Base-by-base conservation (phyloP, 2,113 vertebrate genomes). In the Ctenomys sociabilis region DNA sequence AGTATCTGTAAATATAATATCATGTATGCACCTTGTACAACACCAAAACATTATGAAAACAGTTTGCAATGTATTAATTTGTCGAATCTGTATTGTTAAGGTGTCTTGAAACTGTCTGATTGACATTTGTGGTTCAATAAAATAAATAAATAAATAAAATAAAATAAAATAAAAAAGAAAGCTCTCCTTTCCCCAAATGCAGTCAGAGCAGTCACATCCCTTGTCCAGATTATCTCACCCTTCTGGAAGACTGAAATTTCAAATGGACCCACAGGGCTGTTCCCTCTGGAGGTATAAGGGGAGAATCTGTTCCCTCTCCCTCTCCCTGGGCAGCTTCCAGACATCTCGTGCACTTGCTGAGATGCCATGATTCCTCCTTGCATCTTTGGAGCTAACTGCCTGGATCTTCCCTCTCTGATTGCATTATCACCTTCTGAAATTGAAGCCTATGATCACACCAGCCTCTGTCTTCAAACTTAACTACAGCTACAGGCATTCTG, bases 161-260 rank as follows among this genome's bases (percentile, higher is more conserved):
- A n/a, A n/a, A n/a, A n/a, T n/a, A n/a, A n/a, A n/a, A n/a, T n/a
- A n/a, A n/a, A n/a, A n/a, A n/a, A n/a, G n/a, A n/a, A n/a, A n/a
- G n/a, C 4, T 84, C 59, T 75, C 37, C 9, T 28, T 61, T 66
- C 49, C 59, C 63, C 57, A 96, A 77, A 43, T 57, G 30, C 10
- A 66, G 22, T 49, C 84, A 88, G 54, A 87, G 70, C 26, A 14
- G 17, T 37, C 17, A 19, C 49, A 43, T 66, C 52, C 52, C 17
- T 57, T 2, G 13, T 37, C 28, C 73, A 13, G 19, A 68, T 14
- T 0, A 9, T 6, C 61, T 85, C 37, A 0, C 0, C 16, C 2
- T 57, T 84, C 68, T 12, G 9, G 49, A 75, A 75, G 17, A 52
- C 49, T 26, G 86, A 88, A 80, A 45, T 35, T 81, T 49, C 21